phyloP scores from a whole-genome alignment of 2,888 invertebrate species.

The Meta bourneti region DNA sequence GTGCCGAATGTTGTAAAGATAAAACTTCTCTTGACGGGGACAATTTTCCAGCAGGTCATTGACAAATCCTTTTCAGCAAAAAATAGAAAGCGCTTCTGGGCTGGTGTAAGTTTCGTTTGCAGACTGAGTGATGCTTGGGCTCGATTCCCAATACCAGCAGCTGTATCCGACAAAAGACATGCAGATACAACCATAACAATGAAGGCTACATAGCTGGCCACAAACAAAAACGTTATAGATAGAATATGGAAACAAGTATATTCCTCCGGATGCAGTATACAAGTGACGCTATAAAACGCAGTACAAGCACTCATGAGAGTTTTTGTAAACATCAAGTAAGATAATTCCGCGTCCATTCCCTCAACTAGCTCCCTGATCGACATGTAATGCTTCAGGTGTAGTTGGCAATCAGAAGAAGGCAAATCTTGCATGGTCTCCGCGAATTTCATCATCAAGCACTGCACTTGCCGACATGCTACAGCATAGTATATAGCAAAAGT shows the following conservation, averaged over 20 bases:
- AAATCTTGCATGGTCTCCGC: background rate
- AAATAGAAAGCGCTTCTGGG: background rate
- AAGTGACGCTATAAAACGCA: background rate
- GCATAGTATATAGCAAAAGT: slow-evolving; percentile 19
- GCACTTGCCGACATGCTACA: background rate
- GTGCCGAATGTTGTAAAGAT: slow-evolving; percentile 20
- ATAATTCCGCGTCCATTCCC: slow-evolving; percentile 3
- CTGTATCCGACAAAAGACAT: slow-evolving; percentile 3
- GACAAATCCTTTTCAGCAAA: background rate
- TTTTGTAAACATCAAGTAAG: slow-evolving; percentile 17
- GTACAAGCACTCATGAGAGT: slow-evolving; percentile 4
- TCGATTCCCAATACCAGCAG: background rate
- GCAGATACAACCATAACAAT: slow-evolving; percentile 17
- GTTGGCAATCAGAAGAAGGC: background rate
- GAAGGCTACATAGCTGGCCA: background rate
- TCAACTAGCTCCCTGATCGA: background rate
- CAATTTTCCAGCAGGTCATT: slow-evolving; percentile 23
- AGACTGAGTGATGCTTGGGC: background rate
- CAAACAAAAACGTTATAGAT: background rate
- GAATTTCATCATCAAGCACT: background rate
- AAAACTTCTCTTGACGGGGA: slow-evolving; percentile 19
- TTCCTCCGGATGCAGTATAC: background rate
- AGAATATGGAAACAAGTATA: background rate
- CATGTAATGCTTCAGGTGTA: background rate
- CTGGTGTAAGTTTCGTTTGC: background rate